These are phyloP conservation scores for Opisthocomus hoazin DNA, from an alignment of 2,113 vertebrate species.

Conservation along the genomic window DNA sequence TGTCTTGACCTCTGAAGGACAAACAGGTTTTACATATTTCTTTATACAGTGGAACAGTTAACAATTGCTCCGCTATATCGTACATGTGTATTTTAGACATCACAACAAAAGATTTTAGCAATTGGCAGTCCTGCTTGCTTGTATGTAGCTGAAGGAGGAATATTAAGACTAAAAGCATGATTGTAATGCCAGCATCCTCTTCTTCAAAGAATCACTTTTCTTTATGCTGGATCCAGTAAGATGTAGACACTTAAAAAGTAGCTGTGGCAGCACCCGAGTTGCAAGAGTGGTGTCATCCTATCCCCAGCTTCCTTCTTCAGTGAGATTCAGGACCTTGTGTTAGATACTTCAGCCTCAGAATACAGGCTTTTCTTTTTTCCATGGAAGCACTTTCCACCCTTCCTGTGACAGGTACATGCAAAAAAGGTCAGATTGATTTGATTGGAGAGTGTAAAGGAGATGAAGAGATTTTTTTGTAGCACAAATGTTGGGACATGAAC, in stretches of 20 bases:
- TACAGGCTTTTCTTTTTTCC: background rate
- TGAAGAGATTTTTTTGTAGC: background rate
- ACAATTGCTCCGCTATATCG: background rate
- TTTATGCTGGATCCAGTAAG: background rate
- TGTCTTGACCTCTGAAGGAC: background rate
- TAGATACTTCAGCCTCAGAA: background rate
- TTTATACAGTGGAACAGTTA: background rate
- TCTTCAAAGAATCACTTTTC: background rate
- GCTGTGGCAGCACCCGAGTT: background rate
- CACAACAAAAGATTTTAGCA: background rate
- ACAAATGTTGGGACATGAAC: background rate
- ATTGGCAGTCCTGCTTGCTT: background rate
- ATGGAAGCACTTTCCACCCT: background rate
- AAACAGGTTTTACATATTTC: background rate
- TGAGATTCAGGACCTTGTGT: background rate
- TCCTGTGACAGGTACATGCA: background rate
- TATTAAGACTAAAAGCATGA: background rate
- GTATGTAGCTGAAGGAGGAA: background rate
- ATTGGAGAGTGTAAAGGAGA: background rate
- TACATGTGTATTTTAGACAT: background rate
- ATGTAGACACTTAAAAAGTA: background rate
- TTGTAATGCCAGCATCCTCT: background rate
- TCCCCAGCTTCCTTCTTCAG: background rate
- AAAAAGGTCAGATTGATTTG: background rate
- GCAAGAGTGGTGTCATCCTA: background rate